Percentiles rank a stretch among this genome's conserved stretches.
phyloP scores from a whole-genome alignment of 2,797 vertebrate species.

The Coccyzus lansbergi region DNA sequence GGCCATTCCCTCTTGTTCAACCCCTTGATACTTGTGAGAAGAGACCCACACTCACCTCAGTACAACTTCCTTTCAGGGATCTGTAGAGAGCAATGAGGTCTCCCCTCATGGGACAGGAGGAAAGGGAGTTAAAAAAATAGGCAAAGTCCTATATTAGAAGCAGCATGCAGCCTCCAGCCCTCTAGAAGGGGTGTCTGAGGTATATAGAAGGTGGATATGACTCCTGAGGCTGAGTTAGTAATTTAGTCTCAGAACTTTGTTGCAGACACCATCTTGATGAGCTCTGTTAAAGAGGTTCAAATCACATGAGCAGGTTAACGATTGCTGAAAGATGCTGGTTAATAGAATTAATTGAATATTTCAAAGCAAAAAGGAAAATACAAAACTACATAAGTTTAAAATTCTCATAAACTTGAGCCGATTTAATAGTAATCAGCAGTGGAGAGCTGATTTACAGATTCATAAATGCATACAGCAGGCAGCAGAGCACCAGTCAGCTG shows the following conservation, averaged over 20 bases:
- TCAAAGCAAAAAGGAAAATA: neutral
- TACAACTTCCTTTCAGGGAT: too few species aligned
- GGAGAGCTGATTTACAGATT: neutral
- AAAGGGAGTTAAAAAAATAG: neutral
- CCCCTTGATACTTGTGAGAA: too few species aligned
- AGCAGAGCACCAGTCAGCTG: neutral
- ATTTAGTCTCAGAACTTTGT: neutral
- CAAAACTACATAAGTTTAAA: neutral
- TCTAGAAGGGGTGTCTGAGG: neutral
- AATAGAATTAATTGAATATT: neutral
- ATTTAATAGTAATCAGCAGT: neutral
- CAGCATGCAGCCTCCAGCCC: neutral
- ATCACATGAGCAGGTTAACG: neutral
- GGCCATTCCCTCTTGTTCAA: too few species aligned
- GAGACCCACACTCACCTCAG: too few species aligned
- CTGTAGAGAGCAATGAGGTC: too few species aligned
- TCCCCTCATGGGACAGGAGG: too few species aligned
- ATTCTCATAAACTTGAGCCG: neutral
- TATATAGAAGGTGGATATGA: neutral
- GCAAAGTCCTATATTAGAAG: neutral
- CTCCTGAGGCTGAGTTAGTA: neutral
- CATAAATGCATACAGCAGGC: neutral
- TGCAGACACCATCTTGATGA: neutral
- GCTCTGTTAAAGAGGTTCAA: neutral
- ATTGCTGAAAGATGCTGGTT: neutral